Conservation (phyloP, 2,888 invertebrate genomes). For the Oligia fasciuncula region DNA sequence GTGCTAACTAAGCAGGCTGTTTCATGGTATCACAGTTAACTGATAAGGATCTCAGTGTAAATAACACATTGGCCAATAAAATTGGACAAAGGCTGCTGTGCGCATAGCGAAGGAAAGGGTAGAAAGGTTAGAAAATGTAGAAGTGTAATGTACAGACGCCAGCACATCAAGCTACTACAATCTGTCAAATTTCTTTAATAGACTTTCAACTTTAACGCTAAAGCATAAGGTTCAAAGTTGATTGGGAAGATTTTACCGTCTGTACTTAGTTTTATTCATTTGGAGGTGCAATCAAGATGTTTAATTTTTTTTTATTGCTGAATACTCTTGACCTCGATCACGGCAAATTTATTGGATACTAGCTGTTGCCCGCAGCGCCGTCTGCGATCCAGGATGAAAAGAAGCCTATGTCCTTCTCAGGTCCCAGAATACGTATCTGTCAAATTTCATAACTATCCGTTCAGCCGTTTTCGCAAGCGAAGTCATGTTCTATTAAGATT, state of each 20-base stretch:
- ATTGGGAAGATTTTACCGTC: no score
- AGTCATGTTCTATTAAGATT: neutral
- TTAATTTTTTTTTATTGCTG: neutral
- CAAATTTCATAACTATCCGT: no score
- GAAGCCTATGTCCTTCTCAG: no score
- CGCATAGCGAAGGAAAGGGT: conserved; percentile 21
- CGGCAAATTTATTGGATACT: neutral
- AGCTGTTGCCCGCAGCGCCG: no score
- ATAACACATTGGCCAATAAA: conserved; percentile 45
- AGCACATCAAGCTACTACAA: no score
- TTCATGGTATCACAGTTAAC: conserved; percentile 44
- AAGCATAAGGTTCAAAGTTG: no score
- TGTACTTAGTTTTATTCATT: neutral
- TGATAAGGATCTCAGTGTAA: conserved; percentile 54
- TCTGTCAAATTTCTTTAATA: no score
- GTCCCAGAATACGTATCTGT: no score
- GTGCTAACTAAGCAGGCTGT: conserved; percentile 46
- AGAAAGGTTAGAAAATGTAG: neutral
- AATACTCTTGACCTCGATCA: no score
- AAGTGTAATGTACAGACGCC: neutral
- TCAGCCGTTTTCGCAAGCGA: neutral
- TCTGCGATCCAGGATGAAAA: no score
- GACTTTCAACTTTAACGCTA: no score
- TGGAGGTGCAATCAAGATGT: conserved; percentile 14
- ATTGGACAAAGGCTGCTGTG: conserved; percentile 28